These are phyloP conservation scores for Pseudopipra pipra DNA, from an alignment of 2,113 vertebrate species.

Conservation along the genomic window DNA sequence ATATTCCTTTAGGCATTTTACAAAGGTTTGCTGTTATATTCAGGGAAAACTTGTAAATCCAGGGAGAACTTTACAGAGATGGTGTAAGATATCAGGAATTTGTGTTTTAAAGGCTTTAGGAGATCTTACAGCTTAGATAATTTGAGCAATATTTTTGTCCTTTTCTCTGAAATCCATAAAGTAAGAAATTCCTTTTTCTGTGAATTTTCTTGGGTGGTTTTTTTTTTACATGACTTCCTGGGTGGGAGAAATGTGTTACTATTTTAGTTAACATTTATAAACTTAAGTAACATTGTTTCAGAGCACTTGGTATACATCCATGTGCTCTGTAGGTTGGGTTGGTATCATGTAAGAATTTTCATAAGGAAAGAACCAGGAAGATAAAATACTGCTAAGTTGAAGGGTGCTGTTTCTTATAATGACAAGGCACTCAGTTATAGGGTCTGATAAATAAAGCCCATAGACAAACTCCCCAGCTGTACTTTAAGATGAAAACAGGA, in stretches of 20 bases:
- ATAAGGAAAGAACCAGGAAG: background rate
- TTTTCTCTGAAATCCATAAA: background rate
- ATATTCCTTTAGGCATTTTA: background rate
- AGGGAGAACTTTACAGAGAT: background rate
- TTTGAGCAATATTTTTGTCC: background rate
- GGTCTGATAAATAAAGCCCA: background rate
- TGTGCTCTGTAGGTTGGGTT: background rate
- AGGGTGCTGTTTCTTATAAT: background rate
- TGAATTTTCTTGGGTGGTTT: background rate
- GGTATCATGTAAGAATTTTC: background rate
- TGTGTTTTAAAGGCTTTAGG: background rate
- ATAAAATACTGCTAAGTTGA: background rate
- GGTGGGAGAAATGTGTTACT: background rate
- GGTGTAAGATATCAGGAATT: background rate
- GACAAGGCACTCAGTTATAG: background rate
- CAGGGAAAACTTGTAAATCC: background rate
- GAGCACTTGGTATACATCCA: fast-evolving
- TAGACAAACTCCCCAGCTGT: constrained; percentile 45
- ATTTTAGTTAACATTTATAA: background rate
- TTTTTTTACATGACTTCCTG: background rate
- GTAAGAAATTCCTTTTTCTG: background rate
- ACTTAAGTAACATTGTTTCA: background rate
- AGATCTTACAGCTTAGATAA: background rate
- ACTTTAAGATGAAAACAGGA: constrained; percentile 68
- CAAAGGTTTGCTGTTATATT: background rate